Conservation (phyloP, 2,888 invertebrate genomes). For the Heteromyza rotundicornis region DNA sequence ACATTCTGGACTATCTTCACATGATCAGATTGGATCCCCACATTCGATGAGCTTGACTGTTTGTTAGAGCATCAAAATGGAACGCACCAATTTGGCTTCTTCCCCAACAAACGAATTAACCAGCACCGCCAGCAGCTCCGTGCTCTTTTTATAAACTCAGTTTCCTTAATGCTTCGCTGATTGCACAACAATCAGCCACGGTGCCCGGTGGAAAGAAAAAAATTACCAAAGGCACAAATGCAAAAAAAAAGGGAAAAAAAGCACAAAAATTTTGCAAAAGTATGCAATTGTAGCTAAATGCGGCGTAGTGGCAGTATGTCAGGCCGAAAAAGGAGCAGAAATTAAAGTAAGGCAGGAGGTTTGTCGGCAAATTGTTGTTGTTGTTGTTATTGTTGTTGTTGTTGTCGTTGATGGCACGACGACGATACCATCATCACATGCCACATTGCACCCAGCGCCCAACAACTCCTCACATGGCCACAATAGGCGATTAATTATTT, state of each 20-base stretch:
- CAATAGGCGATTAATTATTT: constrained; percentile 50
- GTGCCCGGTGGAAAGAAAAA: constrained; percentile 31
- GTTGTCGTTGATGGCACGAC: too few species aligned
- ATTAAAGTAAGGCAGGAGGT: constrained; percentile 63
- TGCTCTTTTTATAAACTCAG: background rate
- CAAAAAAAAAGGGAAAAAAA: background rate
- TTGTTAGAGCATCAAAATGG: constrained; percentile 2
- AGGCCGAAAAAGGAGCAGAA: constrained; percentile 50
- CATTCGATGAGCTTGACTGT: background rate
- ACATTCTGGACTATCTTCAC: background rate
- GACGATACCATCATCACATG: too few species aligned
- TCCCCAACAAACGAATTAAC: background rate
- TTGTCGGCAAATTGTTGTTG: constrained; percentile 54
- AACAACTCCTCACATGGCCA: constrained; percentile 27
- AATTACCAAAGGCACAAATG: background rate
- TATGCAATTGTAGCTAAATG: background rate
- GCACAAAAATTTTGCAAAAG: too few species aligned
- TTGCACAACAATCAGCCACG: constrained; percentile 59
- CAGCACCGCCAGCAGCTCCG: background rate
- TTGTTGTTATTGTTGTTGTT: too few species aligned
- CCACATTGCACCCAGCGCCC: too few species aligned
- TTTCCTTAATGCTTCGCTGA: constrained; percentile 55
- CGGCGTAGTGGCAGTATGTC: constrained; percentile 41
- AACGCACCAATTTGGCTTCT: background rate
- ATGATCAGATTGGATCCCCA: background rate